Evolutionary conservation across 2,888 invertebrate species (phyloP).

Genomic region (Epiblema foenella): DNA sequence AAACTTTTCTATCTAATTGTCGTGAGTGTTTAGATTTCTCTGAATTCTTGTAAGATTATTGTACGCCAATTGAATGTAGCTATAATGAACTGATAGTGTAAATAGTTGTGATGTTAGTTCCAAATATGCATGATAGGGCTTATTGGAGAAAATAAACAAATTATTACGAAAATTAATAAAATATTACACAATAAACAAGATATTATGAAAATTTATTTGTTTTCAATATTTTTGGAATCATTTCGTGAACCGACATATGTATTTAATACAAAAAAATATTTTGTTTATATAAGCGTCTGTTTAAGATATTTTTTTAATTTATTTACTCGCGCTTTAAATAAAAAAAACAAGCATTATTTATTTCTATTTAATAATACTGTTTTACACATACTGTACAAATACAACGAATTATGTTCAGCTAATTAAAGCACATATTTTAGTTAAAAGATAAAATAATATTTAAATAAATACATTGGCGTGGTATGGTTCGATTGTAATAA

Average conservation of each 20-base stretch:
- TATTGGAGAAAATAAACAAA: not conserved
- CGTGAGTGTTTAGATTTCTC: constrained; percentile 67
- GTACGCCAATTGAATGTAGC: constrained; percentile 53
- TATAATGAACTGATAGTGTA: constrained; percentile 65
- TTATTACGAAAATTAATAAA: not conserved
- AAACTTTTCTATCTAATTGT: constrained; percentile 62
- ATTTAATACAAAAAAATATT: constrained; percentile 29
- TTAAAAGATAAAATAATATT: not conserved
- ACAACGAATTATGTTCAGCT: constrained; percentile 37
- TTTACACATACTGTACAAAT: constrained; percentile 27
- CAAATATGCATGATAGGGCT: constrained; percentile 37
- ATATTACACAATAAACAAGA: too few relatives aligned
- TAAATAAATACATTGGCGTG: not conserved
- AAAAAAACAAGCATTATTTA: constrained; percentile 6
- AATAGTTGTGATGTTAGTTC: constrained; percentile 49
- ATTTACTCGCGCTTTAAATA: constrained; percentile 1
- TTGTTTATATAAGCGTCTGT: constrained; percentile 46
- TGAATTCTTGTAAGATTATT: constrained; percentile 52
- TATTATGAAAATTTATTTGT: not conserved
- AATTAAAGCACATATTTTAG: constrained; percentile 8
- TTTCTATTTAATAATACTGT: not conserved
- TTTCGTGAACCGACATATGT: not conserved
- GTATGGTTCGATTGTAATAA: not conserved
- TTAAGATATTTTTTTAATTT: constrained; percentile 33
- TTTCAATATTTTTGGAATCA: not conserved